A percentile compares a stretch with the other conserved stretches of the same genome.
Evolutionary conservation across 2,797 vertebrate genomes (phyloP).

Genomic region (Antennarius maculatus): DNA sequence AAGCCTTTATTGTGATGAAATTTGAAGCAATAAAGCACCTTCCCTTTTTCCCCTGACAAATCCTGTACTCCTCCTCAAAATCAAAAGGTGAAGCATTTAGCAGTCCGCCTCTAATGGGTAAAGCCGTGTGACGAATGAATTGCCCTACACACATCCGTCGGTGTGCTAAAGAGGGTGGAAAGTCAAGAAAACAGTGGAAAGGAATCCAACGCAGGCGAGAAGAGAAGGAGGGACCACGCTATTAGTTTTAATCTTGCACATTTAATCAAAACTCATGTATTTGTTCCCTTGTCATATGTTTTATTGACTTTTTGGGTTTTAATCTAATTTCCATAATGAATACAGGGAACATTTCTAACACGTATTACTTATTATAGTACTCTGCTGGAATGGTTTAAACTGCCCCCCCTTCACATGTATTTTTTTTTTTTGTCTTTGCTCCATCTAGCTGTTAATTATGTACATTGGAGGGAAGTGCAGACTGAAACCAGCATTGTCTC

Average conservation of each 20-base stretch:
- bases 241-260: conserved; percentile 34
- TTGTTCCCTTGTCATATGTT: conserved; percentile 25
- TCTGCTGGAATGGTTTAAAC: conserved; percentile 52
- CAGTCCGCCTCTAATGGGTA: conserved; percentile 77
- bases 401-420: conserved; percentile 21
- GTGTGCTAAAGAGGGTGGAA: conserved; percentile 65
- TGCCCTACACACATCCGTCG: conserved; percentile 71
- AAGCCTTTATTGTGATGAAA: conserved; percentile 87
- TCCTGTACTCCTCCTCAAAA: conserved; percentile 81
- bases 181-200: conserved; percentile 64
- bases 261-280: conserved; percentile 42
- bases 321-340: not conserved
- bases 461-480: conserved; percentile 53
- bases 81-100: conserved; percentile 83
- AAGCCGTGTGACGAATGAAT: conserved; percentile 82
- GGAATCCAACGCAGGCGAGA: conserved; percentile 41
- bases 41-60: conserved; percentile 77
- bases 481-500: conserved; percentile 77
- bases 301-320: conserved; percentile 12
- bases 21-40: conserved; percentile 83
- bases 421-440: conserved; percentile 53
- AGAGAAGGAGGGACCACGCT: conserved; percentile 43
- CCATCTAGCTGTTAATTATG: conserved; percentile 63
- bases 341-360: conserved; percentile 38
- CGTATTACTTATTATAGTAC: conserved; percentile 50